Base-by-base conservation (phyloP, 64 coral and sea anemone species). In the Stichodactyla helianthus region DNA sequence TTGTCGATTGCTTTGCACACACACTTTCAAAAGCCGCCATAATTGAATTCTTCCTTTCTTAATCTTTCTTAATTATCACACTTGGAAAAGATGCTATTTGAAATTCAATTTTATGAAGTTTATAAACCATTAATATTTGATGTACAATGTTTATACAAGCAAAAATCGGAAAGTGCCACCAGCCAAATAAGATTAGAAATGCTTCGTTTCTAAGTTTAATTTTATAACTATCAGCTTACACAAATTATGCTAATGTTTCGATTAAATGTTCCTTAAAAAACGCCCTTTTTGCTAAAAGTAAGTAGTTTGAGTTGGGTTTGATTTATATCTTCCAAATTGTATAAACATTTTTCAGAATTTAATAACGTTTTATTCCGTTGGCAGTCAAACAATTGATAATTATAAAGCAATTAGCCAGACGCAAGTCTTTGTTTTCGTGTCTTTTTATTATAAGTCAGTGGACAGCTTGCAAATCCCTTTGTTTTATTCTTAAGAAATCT, bases 91-190 rank as follows among this genome's bases (percentile, higher is more conserved):
- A 13, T 74, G 25, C 25, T 74, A 27, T 12, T 74, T 35, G n/a
- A 26, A 74, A 74, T 74, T 74, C 25, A 74, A 74, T 27, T 6
- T 74, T 23, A 8, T 74, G 68, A 74, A 74, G 23, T 74, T 74
- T 74, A 74, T 74, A 74, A 31, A 31, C 68, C 68, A 74, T 74
- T 74, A 74, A 74, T 74, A 27, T 74, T 74, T 74, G 25, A 74
- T 74, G 25, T 27, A 74, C 26, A 3, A 27, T 74, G 68, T 74
- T 74, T 74, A 23, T 74, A 74, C 68, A 74, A 74, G 68, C 68
- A 74, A 23, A 74, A 74, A 31, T 74, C 26, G 25, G 5, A 31
- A 26, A 4, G 10, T 10, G 25, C 68, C 68, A 74, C 68, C 68
- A 74, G 68, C 68, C 10, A 25, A 74, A 4, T 5, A 25, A 31